Conservation (phyloP, 2,888 invertebrate genomes). For the Sarcophaga carnaria region DNA sequence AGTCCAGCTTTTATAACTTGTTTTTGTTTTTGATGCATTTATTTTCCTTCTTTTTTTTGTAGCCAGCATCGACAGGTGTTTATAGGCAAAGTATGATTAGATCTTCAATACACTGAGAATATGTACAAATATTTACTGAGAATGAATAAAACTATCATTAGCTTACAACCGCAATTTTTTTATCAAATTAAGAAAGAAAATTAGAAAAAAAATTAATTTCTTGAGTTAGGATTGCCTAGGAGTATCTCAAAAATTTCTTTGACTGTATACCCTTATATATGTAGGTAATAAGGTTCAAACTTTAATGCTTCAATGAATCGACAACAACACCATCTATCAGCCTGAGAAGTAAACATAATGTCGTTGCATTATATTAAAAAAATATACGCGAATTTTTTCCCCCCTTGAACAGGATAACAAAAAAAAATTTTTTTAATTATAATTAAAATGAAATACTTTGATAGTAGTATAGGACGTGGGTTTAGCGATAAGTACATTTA, state of each 20-base stretch:
- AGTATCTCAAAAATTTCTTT: neutral
- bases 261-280: neutral
- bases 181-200: too few species aligned
- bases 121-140: too few species aligned
- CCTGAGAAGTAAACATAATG: conserved; percentile 26
- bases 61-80: conserved; percentile 54
- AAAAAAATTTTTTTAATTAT: too few species aligned
- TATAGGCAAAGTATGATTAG: conserved; percentile 26
- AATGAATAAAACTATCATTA: too few species aligned
- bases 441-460: too few species aligned
- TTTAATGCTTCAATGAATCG: neutral
- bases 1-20: conserved; percentile 50
- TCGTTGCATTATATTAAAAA: conserved; percentile 32
- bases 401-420: conserved; percentile 20
- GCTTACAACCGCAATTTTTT: too few species aligned
- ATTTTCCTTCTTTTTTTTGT: neutral
- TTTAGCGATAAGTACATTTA: neutral
- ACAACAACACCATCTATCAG: conserved; percentile 22
- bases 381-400: conserved; percentile 11
- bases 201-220: too few species aligned
- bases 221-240: too few species aligned
- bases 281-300: too few species aligned
- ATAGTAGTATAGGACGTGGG: neutral
- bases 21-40: conserved; percentile 11
- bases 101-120: conserved; percentile 3